These are phyloP conservation scores for Panurus biarmicus DNA, from an alignment of 2,113 vertebrate species.

Conservation along the genomic window DNA sequence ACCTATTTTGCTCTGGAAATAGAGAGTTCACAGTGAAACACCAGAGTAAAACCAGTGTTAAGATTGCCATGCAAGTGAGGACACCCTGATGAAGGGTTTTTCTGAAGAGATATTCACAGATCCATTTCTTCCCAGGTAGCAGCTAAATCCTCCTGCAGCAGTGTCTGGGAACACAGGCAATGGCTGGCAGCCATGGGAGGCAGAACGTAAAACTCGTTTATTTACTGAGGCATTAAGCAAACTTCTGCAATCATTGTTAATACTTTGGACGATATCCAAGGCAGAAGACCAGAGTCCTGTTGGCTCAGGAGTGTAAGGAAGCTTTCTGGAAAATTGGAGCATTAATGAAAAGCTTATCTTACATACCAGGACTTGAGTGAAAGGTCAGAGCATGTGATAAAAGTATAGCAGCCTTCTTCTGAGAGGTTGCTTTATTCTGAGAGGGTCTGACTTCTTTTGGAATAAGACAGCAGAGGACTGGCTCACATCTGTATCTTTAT, in stretches of 20 bases:
- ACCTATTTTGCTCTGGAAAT: not conserved
- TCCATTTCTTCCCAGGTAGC: not conserved
- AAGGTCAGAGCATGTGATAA: not conserved
- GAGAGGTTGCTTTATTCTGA: not conserved
- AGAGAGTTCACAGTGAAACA: not conserved
- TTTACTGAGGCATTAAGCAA: constrained; percentile 29
- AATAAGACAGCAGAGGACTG: not conserved
- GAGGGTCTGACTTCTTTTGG: not conserved
- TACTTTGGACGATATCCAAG: not conserved
- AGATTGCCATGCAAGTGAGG: not conserved
- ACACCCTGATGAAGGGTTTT: not conserved
- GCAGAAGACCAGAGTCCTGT: not conserved
- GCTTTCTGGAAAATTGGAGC: not conserved
- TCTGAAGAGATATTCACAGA: not conserved
- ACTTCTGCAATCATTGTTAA: constrained; percentile 10
- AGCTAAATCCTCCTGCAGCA: not conserved
- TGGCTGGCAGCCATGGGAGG: constrained; percentile 1
- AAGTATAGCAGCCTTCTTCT: not conserved
- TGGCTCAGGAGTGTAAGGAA: not conserved
- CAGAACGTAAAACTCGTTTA: constrained; percentile 12
- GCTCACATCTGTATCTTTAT: not conserved
- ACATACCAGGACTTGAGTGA: not conserved
- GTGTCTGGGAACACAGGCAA: not conserved
- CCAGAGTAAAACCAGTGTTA: not conserved
- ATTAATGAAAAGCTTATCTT: constrained; percentile 13